Percentiles rank a stretch among this genome's conserved stretches.
Conservation (phyloP, 2,797 vertebrate genomes). For the Phoeniculus purpureus region DNA sequence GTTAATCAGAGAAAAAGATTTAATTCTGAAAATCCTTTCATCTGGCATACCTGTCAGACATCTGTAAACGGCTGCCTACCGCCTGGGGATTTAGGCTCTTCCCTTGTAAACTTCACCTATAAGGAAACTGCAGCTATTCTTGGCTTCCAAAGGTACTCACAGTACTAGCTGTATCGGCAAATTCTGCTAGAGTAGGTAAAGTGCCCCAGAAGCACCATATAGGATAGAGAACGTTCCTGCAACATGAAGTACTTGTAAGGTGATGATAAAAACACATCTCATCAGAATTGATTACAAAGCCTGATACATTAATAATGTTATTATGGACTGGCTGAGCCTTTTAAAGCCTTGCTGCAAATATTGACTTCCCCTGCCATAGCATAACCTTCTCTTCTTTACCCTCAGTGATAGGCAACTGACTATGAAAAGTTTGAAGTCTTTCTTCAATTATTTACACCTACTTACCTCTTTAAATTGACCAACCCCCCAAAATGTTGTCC, state of each 20-base stretch:
- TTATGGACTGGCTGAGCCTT: not conserved
- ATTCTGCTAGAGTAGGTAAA: not conserved
- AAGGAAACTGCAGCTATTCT: not conserved
- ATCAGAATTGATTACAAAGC: not conserved
- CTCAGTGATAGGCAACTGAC: not conserved
- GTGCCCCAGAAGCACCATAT: not conserved
- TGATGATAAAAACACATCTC: not conserved
- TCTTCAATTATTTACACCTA: not conserved
- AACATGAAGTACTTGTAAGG: not conserved
- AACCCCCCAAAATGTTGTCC: not conserved
- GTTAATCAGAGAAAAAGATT: not conserved
- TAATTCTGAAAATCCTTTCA: slow-evolving; percentile 6
- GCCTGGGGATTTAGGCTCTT: not conserved
- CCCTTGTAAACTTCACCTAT: not conserved
- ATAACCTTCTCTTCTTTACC: not conserved
- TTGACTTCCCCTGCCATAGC: not conserved
- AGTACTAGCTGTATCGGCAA: not conserved
- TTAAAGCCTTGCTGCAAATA: not conserved
- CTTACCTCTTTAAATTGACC: not conserved
- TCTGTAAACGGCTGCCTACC: not conserved
- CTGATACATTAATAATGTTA: not conserved
- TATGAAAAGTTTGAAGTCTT: not conserved
- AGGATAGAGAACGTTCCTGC: not conserved
- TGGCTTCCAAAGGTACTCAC: not conserved
- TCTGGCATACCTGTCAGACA: not conserved